Base-by-base conservation (phyloP, 2,888 invertebrate species). In the Anagyrus pseudococci region DNA sequence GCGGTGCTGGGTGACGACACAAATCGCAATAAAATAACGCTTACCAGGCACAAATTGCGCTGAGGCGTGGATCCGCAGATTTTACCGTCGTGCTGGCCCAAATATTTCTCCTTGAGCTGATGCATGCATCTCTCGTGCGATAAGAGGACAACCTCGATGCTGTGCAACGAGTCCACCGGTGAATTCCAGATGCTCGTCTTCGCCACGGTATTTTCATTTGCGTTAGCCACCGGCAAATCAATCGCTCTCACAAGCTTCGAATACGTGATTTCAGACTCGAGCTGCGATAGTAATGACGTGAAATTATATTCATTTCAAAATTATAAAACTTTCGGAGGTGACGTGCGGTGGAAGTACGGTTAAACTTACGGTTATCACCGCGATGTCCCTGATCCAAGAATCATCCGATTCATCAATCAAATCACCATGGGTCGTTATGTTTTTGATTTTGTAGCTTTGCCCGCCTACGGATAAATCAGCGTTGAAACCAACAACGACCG, bases 351-450 rank as follows among this genome's bases (percentile, higher is more conserved):
- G 10, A 29, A 29, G 10, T 7, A 29, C 4, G 29, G 10, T 4
- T 29, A 29, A 1, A 62, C 67, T 67, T 40, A 69, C 69, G 22
- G 67, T 60, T 6, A 69, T 37, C 19, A 69, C 26, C 8, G 69
- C 67, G n/a, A 69, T 66, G 13, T 69, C 69, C 17, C 68, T 66
- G 25, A 46, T 58, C 68, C 67, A 67, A 8, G 58, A 62, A 22
- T 68, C 64, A 7, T 41, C 44, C 19, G 8, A 6, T 2, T 20
- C 60, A 19, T 50, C 33, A 8, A 44, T 61, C 15, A 62, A 50
- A 1, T 67, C 54, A 13, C 63, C 49, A 20, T 68, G 63, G 19
- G 60, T 40, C 1, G 58, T 62, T 1, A 62, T 63, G 10, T 44
- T 43, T 43, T 65, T 61, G 8, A 69, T 63, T 8, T n/a, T 3